Evolutionary conservation across 2,888 invertebrate genomes (phyloP).

Genomic region (Sisyra terminalis): DNA sequence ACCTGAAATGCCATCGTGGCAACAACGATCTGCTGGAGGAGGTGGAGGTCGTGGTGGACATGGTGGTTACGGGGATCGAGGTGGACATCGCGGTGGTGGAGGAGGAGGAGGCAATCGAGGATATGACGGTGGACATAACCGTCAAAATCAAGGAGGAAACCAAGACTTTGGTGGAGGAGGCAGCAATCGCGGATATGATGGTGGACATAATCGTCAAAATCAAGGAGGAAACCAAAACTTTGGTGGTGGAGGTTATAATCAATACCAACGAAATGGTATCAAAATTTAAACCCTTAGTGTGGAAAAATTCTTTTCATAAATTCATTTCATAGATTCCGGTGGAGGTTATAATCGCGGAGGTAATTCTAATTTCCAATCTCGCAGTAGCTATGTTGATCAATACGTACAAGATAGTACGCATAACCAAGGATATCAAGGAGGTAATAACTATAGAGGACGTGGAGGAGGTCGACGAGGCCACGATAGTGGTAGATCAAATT

Average conservation of each 20-base stretch:
- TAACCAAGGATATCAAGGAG: slow-evolving; percentile 24
- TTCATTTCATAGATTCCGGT: slow-evolving; percentile 6
- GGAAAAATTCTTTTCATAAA: too few relatives aligned
- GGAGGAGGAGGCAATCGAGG: slow-evolving; percentile 21
- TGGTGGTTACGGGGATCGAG: slow-evolving; percentile 23
- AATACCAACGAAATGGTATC: neutral
- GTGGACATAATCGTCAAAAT: slow-evolving; percentile 7
- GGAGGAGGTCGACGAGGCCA: slow-evolving; percentile 14
- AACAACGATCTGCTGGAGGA: slow-evolving; percentile 42
- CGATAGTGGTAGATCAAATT: slow-evolving; percentile 21
- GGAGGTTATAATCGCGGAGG: slow-evolving; percentile 10
- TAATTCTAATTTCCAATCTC: slow-evolving; percentile 10
- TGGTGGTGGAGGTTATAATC: slow-evolving; percentile 13
- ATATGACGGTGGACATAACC: slow-evolving; percentile 17
- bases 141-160: slow-evolving; percentile 14
- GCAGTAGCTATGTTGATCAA: slow-evolving; percentile 24
- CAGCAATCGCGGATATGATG: neutral
- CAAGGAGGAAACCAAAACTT: slow-evolving; percentile 17
- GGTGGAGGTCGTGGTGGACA: slow-evolving; percentile 28
- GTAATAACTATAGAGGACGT: slow-evolving; percentile 15
- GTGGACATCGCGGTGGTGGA: slow-evolving; percentile 20
- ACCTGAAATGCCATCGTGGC: slow-evolving; percentile 95
- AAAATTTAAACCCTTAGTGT: too few relatives aligned
- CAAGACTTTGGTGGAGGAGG: slow-evolving; percentile 2
- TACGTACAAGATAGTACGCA: slow-evolving; percentile 26